Base-by-base conservation (phyloP, 2,113 vertebrate species). In the Stigmatopora argus region DNA sequence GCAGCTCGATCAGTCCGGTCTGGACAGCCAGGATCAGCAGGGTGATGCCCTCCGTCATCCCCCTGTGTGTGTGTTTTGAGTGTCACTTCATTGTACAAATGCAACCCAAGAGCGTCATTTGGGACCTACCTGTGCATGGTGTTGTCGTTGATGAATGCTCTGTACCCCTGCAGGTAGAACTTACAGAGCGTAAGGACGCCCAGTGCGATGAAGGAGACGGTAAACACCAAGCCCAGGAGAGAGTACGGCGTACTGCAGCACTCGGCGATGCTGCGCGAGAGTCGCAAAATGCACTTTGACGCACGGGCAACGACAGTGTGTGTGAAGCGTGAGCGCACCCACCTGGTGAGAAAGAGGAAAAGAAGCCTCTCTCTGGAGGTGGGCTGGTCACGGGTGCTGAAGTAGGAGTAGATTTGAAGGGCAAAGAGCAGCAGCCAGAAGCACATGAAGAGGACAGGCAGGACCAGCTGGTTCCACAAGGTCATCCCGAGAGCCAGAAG, bases 381-480 rank as follows among this genome's bases (percentile, higher is more conserved):
- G 34, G 96, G 96, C 84, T 97, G 94, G 87, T 99, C 94, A 48
- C 96, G 88, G 62, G 95, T 98, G 82, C 95, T 98, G 81, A 98
- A 97, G 85, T 98, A 98, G 12, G 95, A 94, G 86, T 98, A 99
- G 84, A 99, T 98, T 89, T 99, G 97, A 83, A 99, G 92, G 62
- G 94, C 93, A 56, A 98, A 99, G 57, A 98, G 90, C 76, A 99
- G 92, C n/a, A 99, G 92, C 96, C 97, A 98, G 78, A 99, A 99
- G 74, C 96, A 94, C 96, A 98, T 98, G 84, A 98, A 98, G 44
- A 98, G 94, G 65, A 99, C 95, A 0, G 97, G 96, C 74, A 99
- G 93, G 0, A 99, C 95, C 74, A 99, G 92, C 83, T 98, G 96
- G 88, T 98, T 99, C 97, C 97, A 99, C 45, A 99, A 86, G 72